A percentile compares a stretch with the other conserved stretches of the same genome.
Evolutionary conservation across 1,140 invertebrate genomes (phyloP).

Genomic region (Formica selysi): DNA sequence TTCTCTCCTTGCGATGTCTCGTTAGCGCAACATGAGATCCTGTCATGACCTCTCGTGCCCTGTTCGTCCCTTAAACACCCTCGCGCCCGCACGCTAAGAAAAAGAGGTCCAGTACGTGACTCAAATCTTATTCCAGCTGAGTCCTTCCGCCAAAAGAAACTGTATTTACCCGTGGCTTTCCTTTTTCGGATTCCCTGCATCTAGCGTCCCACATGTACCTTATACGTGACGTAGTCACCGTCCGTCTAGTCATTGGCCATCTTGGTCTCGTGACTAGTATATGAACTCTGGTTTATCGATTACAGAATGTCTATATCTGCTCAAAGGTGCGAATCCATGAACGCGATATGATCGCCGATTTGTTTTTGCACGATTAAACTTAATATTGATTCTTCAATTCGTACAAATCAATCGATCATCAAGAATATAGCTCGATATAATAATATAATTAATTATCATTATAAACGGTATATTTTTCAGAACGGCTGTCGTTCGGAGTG

Average conservation of each 20-base stretch:
- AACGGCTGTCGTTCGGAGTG: conserved; percentile 84
- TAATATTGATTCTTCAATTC: conserved; percentile 9
- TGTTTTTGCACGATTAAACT: neutral
- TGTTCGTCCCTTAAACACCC: conserved; percentile 39
- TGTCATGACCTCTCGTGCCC: conserved; percentile 55
- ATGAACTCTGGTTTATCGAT: conserved; percentile 40
- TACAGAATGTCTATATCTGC: conserved; percentile 79
- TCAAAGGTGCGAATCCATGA: neutral
- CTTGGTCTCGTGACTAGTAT: conserved; percentile 23
- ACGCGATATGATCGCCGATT: neutral
- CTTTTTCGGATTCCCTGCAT: conserved; percentile 53
- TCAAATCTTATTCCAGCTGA: conserved; percentile 82
- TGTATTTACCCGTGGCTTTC: conserved; percentile 71
- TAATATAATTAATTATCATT: conserved; percentile 11
- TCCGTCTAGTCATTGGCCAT: conserved; percentile 41
- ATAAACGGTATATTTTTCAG: conserved; percentile 66
- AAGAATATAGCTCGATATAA: neutral
- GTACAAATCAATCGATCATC: neutral
- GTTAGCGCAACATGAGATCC: conserved; percentile 81
- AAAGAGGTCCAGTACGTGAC: conserved; percentile 83
- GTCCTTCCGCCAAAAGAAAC: conserved; percentile 71
- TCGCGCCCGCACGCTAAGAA: conserved; percentile 35
- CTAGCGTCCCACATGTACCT: conserved; percentile 39
- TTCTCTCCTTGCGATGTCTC: conserved; percentile 77
- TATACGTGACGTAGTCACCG: conserved; percentile 61